A percentile compares a stretch with the other conserved stretches of the same genome.
phyloP scores from a whole-genome alignment of 2,113 vertebrate species.

The Austrofundulus limnaeus region DNA sequence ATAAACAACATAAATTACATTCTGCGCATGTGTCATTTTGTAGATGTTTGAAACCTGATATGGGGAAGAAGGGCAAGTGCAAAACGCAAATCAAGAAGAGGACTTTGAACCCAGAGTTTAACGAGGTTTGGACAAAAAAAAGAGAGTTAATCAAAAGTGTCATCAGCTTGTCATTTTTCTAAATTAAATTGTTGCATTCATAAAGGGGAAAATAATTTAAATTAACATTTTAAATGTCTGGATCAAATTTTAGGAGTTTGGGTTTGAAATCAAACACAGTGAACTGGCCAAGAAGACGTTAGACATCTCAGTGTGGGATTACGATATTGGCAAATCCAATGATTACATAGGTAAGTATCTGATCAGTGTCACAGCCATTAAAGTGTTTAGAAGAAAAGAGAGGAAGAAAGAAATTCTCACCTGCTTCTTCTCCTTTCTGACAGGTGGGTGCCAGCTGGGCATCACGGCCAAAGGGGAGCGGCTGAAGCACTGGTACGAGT shows the following conservation, averaged over 20 bases:
- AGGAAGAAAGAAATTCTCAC: background rate
- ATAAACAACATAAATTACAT: background rate
- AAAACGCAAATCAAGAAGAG: constrained; percentile 99
- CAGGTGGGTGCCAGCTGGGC: constrained; percentile 91
- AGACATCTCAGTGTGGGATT: constrained; percentile 98
- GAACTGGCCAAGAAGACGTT: constrained; percentile 95
- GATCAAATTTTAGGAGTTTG: constrained; percentile 86
- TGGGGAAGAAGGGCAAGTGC: constrained; percentile 96
- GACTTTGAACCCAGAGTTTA: constrained; percentile 96
- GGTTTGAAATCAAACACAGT: constrained; percentile 95
- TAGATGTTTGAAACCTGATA: constrained; percentile 95
- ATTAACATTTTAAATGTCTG: background rate
- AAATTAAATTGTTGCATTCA: too few species aligned
- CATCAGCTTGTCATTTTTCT: background rate
- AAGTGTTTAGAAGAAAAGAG: background rate
- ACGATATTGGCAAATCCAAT: constrained; percentile 95
- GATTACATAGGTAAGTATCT: constrained; percentile 91
- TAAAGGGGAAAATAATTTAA: background rate
- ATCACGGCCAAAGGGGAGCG: constrained; percentile 95
- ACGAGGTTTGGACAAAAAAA: constrained; percentile 84
- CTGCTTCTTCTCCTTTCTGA: constrained; percentile 7
- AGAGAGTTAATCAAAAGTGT: background rate
- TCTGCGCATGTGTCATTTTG: constrained; percentile 3
- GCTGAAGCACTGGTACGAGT: constrained; percentile 99
- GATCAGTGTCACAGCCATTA: background rate